These are phyloP conservation scores for Celastrina argiolus DNA, from an alignment of 2,888 invertebrate genomes.

Conservation along the genomic window DNA sequence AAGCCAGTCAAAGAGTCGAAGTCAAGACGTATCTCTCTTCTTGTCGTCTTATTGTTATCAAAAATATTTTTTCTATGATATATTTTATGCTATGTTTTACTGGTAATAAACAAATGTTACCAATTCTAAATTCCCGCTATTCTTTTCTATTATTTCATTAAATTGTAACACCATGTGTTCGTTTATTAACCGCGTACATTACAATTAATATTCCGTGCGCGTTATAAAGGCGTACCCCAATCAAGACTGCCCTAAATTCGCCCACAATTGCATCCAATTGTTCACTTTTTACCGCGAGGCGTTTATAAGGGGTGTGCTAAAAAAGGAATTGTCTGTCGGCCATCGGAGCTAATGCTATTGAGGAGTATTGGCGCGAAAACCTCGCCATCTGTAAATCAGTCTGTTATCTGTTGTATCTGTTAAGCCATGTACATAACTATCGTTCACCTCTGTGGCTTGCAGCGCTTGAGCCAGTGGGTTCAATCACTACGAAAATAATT, in stretches of 20 bases:
- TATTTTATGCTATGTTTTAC: too few species aligned
- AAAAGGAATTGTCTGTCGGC: slow-evolving; percentile 54
- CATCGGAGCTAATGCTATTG: slow-evolving; percentile 59
- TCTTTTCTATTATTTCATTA: background rate
- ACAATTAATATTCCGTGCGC: slow-evolving; percentile 29
- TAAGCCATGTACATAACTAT: background rate
- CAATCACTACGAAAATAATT: too few species aligned
- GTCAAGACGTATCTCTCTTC: too few species aligned
- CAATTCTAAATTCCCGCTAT: background rate
- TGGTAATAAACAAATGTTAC: too few species aligned
- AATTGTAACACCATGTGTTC: background rate
- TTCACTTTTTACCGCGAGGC: slow-evolving; percentile 72
- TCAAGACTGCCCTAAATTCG: slow-evolving; percentile 71
- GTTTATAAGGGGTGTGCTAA: slow-evolving; percentile 56
- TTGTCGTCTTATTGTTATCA: too few species aligned
- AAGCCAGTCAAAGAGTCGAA: too few species aligned
- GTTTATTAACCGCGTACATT: background rate
- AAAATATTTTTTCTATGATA: too few species aligned
- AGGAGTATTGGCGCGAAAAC: slow-evolving; percentile 62
- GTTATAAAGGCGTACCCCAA: slow-evolving; percentile 49
- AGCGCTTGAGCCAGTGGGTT: background rate
- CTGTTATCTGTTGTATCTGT: slow-evolving; percentile 19
- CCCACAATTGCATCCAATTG: slow-evolving; percentile 77
- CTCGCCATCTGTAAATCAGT: slow-evolving; percentile 35
- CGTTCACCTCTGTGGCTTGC: too few species aligned